Evolutionary conservation across 2,888 invertebrate species (phyloP).

Genomic region (Andricus curvator): DNA sequence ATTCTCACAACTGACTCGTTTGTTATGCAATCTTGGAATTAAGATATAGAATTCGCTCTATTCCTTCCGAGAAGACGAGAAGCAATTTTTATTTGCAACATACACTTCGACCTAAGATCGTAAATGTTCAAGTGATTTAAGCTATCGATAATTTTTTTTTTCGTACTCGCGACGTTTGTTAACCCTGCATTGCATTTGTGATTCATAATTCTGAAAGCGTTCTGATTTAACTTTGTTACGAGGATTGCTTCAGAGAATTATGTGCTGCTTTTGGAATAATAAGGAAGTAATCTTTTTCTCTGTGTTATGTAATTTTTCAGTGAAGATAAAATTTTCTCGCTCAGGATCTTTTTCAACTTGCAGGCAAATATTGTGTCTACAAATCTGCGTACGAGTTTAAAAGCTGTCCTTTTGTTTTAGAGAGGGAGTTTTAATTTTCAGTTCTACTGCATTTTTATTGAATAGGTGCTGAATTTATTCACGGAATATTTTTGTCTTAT

Average conservation of each 20-base stretch:
- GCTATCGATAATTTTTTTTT: not conserved
- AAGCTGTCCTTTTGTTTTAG: too few species aligned
- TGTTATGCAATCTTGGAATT: not conserved
- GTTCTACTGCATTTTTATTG: too few species aligned
- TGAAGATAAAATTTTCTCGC: not conserved
- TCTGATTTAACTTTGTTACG: not conserved
- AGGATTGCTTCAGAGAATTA: not conserved
- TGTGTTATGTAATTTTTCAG: not conserved
- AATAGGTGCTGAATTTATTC: not conserved
- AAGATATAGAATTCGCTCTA: not conserved
- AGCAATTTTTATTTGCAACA: constrained; percentile 13
- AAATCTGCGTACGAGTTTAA: too few species aligned
- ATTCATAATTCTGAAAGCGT: not conserved
- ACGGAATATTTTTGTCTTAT: not conserved
- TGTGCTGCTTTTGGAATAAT: not conserved
- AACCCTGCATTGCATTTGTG: not conserved
- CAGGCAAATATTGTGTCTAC: too few species aligned
- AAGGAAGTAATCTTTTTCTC: not conserved
- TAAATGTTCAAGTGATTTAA: constrained; percentile 28
- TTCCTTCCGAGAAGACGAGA: constrained; percentile 26
- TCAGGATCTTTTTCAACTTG: not conserved
- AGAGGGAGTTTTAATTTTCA: too few species aligned
- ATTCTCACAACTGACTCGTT: not conserved
- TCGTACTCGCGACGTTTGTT: not conserved
- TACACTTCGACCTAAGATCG: constrained; percentile 22